Evolutionary conservation across 2,888 invertebrate species (phyloP).

Genomic region (Limnephilus auricula): DNA sequence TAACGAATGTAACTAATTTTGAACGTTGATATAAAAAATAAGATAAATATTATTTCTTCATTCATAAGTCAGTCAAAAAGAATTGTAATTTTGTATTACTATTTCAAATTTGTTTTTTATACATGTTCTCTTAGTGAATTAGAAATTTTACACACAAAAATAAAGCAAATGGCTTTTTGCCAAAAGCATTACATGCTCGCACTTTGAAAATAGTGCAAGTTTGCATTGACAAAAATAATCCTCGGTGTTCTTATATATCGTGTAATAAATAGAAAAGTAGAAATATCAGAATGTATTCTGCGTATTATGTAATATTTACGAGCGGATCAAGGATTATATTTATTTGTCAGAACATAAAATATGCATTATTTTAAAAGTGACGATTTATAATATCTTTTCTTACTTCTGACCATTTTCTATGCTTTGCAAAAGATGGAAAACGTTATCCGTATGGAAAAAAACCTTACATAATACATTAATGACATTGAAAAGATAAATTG

Average conservation of each 20-base stretch:
- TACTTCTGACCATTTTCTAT: background rate
- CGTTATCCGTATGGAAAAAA: too few relatives aligned
- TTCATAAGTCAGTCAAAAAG: too few relatives aligned
- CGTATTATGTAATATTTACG: background rate
- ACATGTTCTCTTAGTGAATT: background rate
- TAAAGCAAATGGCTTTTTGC: background rate
- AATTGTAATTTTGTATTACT: too few relatives aligned
- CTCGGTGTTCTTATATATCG: background rate
- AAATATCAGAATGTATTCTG: too few relatives aligned
- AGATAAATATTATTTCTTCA: too few relatives aligned
- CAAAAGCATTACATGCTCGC: background rate
- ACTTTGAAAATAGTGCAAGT: background rate
- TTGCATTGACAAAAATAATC: background rate
- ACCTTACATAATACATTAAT: too few relatives aligned
- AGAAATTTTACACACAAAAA: background rate
- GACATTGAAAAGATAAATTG: background rate
- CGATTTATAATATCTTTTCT: background rate
- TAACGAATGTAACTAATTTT: too few relatives aligned
- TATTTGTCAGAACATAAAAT: background rate
- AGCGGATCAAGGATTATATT: background rate
- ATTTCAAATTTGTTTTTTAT: background rate
- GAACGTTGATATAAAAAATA: background rate
- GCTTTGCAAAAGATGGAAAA: background rate
- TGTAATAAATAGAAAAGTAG: background rate
- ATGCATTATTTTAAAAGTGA: background rate